Evolutionary conservation across 92 coral and sea anemone species (phyloP).

Genomic region (Actinostola sp.): DNA sequence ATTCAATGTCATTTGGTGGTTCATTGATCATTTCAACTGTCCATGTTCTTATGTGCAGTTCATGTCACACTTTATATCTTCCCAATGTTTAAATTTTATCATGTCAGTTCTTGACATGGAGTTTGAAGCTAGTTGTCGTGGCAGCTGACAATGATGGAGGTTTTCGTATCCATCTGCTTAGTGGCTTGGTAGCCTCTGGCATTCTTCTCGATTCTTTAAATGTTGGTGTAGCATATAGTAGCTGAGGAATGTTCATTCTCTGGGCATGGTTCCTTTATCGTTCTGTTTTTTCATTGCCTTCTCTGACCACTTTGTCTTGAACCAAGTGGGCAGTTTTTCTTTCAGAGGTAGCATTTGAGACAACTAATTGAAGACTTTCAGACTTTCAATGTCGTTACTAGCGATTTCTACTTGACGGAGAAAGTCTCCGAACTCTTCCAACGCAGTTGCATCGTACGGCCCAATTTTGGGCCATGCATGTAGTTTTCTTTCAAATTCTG

Average conservation of each 20-base stretch:
- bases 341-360: slow-evolving; percentile 50
- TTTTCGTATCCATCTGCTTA: slow-evolving; percentile 2
- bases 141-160: background rate
- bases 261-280: slow-evolving; percentile 53
- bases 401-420: slow-evolving; percentile 66
- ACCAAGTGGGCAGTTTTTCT: slow-evolving; percentile 55
- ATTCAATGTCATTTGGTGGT: too few species aligned
- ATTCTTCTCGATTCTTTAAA: background rate
- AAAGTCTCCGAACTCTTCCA: slow-evolving; percentile 69
- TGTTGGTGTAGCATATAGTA: slow-evolving; percentile 21
- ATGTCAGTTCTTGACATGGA: background rate
- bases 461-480: slow-evolving; percentile 55
- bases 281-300: slow-evolving; percentile 52
- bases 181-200: slow-evolving; percentile 1
- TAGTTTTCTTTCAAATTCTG: slow-evolving; percentile 54
- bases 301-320: slow-evolving; percentile 65
- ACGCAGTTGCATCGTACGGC: slow-evolving; percentile 32
- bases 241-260: slow-evolving; percentile 63
- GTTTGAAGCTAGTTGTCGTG: slow-evolving; percentile 10
- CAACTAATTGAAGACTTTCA: slow-evolving; percentile 50
- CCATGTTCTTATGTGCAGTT: too few species aligned
- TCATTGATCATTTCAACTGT: too few species aligned
- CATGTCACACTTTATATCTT: too few species aligned
- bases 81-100: too few species aligned
- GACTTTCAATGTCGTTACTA: slow-evolving; percentile 53